Evolutionary conservation across 2,797 vertebrate species (phyloP).

Genomic region (Telmatherina bonti): DNA sequence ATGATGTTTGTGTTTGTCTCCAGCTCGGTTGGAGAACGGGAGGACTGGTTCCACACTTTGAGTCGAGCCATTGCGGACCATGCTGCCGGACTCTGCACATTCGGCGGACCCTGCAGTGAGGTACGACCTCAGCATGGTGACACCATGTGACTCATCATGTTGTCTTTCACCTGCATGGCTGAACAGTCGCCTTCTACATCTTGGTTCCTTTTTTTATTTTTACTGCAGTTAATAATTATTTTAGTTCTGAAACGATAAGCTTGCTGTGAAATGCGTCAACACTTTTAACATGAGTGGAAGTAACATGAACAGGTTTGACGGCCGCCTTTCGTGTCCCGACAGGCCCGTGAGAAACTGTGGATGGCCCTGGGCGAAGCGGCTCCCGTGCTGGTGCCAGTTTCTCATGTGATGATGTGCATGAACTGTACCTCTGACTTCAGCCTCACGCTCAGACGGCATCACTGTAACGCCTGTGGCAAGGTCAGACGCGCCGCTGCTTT

Average conservation of each 20-base stretch:
- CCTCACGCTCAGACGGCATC: constrained; percentile 92
- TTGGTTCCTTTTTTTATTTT: no score
- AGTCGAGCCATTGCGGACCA: constrained; percentile 88
- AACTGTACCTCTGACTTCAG: constrained; percentile 96
- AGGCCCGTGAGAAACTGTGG: constrained; percentile 93
- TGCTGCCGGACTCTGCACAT: constrained; percentile 83
- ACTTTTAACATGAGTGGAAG: not conserved
- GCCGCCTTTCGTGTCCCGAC: constrained; percentile 18
- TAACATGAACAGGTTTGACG: not conserved
- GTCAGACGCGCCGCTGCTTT: constrained; percentile 68
- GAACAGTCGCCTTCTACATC: no score
- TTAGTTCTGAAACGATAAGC: no score
- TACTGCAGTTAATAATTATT: no score
- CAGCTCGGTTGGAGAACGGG: constrained; percentile 93
- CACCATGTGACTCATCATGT: not conserved
- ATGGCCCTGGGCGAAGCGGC: constrained; percentile 92
- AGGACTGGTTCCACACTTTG: constrained; percentile 95
- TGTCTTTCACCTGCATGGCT: no score
- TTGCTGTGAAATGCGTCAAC: no score
- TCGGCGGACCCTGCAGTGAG: constrained; percentile 83
- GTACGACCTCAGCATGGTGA: no score
- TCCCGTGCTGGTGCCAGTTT: constrained; percentile 91
- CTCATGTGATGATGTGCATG: constrained; percentile 98
- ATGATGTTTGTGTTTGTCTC: constrained; percentile 26
- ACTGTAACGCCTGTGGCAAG: constrained; percentile 98